Base-by-base conservation (phyloP, 2,888 invertebrate genomes). In the Spodoptera littoralis region DNA sequence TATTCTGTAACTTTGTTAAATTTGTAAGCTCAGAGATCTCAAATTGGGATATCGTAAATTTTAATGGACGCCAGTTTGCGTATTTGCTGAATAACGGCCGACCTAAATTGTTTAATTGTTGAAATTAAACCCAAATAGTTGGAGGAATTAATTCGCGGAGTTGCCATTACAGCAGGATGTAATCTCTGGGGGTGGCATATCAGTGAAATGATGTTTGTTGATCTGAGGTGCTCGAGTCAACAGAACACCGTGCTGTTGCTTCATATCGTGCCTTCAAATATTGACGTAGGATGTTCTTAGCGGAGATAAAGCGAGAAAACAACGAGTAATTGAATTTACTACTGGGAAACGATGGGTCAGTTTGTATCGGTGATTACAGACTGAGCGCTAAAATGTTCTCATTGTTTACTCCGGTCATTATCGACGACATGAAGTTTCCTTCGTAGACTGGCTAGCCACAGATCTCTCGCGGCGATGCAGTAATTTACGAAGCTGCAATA, bases 231-330 rank as follows among this genome's bases (percentile, higher is more conserved):
- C 73, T 56, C 65, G 59, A 82, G 77, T 78, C 75, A 86, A 84
- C 77, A 81, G 30, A 84, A 73, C 70, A 74, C 72, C 79, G 81
- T 76, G 77, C 71, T 77, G 84, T 77, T 68, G 82, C 83, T 88
- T 83, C 79, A 83, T 85, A 82, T 81, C 83, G 82, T 77, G 83
- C 82, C 79, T 73, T 82, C 85, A 90, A 92, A 93, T 92, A 92
- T 92, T 93, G 89, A 92, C 83, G 81, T 88, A 90, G 91, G 91
- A 90, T 88, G 83, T 85, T 86, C 84, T 84, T 73, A 80, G 76
- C 73, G 64, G 80, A 88, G 90, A 92, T 91, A 89, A 90, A 85
- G 76, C 80, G 74, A 74, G 82, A 80, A 88, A 88, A 92, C 89
- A 91, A 90, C 86, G 82, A 76, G 77, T 90, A 87, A 88, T 89